Evolutionary conservation across 92 coral and sea anemone species (phyloP), one percentile per base, ranked within the genome.

Genomic region (Bergia puertoricense): DNA sequence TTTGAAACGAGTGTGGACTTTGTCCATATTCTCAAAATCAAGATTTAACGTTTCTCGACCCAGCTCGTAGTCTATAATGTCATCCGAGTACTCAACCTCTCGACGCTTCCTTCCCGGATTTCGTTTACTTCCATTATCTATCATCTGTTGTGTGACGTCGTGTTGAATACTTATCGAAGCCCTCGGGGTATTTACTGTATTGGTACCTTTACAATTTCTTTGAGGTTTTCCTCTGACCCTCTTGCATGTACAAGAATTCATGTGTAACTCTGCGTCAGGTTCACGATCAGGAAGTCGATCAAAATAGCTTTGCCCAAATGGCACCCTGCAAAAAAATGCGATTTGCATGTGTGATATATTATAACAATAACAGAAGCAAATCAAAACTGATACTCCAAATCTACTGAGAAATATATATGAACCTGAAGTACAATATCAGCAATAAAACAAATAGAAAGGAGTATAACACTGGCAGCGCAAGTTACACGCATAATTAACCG

Each of bases 31-130:
- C 22, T 23, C 76, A 3, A 79, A 79, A 54, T 54, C 82, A n/a
- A 20, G 23, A 79, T 79, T 57, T 1, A 46, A 69, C 16, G 78
- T 74, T 48, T 88, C 81, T 45, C 88, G 81, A 13, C 86, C 87
- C 15, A 91, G 90, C 71, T 89, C 90, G 6, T 85, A 79, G 62
- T 93, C 91, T 41, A 93, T 93, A 36, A 91, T 83, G 88, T 93
- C 95, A 42, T 91, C 95, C 44, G 81, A 91, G 85, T 93, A 93
- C 22, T 66, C 50, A 23, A 86, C 67, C 6, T 88, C 86, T 40
- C 95, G 77, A 73, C 88, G 84, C 0, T 48, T 45, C 59, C 90
- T 77, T 22, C 44, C 77, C 13, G 14, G 30, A 30, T 30, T 30
- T 30, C 30, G 30, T 30, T 30, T 30, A 30, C 30, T 74, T 5